A percentile compares a stretch with the other conserved stretches of the same genome.
Evolutionary conservation across 2,888 invertebrate species (phyloP).

Genomic region (Drosophila aldrichi): DNA sequence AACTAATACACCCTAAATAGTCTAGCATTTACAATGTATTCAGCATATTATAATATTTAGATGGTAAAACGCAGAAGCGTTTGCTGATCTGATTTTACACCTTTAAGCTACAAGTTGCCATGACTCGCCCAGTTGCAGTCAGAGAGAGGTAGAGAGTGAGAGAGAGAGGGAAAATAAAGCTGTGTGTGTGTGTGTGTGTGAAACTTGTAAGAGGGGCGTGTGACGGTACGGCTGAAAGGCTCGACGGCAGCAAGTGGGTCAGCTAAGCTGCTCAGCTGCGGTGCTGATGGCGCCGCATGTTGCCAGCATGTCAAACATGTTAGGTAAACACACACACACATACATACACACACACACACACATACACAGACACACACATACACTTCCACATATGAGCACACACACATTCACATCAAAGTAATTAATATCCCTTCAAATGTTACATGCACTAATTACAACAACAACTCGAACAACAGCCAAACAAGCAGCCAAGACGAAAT

Average conservation of each 20-base stretch:
- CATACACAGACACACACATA: background rate
- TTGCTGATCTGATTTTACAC: background rate
- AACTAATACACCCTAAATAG: background rate
- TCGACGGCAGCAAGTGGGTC: constrained; percentile 61
- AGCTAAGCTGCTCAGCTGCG: constrained; percentile 34
- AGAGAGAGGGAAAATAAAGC: constrained; percentile 28
- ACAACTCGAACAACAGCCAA: constrained; percentile 42
- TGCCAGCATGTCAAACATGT: constrained; percentile 59
- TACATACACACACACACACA: constrained; percentile 24
- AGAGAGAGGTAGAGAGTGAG: background rate
- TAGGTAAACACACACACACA: constrained; percentile 42
- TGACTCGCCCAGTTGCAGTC: constrained; percentile 5
- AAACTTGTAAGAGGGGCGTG: constrained; percentile 32
- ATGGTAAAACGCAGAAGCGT: background rate
- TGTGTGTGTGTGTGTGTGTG: background rate
- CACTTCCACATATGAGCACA: constrained; percentile 13
- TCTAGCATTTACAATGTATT: background rate
- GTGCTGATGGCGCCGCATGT: constrained; percentile 49
- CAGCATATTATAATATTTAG: background rate
- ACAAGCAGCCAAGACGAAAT: constrained; percentile 28
- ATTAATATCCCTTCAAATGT: constrained; percentile 79
- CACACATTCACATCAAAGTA: constrained; percentile 69
- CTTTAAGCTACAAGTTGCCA: constrained; percentile 5
- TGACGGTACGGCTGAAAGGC: constrained; percentile 15
- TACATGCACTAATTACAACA: constrained; percentile 77